Percentiles rank a stretch among this genome's conserved stretches.
Conservation (phyloP, 2,888 invertebrate species). For the Macrophya alboannulata region DNA sequence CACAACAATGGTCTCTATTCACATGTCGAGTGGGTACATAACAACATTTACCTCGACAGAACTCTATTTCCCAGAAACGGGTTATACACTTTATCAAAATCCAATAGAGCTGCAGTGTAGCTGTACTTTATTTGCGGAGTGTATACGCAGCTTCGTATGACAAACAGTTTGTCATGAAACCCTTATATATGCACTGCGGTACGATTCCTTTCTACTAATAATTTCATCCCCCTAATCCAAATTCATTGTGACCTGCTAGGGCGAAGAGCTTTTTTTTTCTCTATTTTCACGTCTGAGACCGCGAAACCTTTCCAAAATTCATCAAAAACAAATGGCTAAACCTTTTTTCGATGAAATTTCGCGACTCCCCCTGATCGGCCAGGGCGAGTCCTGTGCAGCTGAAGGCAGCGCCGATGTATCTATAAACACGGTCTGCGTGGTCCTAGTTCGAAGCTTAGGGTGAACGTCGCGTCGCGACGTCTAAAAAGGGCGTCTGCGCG, state of each 20-base stretch:
- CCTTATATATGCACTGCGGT: not conserved
- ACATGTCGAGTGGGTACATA: not conserved
- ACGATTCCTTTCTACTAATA: not conserved
- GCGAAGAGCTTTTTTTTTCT: not conserved
- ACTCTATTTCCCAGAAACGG: conserved; percentile 20
- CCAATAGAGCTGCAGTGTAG: not conserved
- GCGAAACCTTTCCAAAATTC: not conserved
- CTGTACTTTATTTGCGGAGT: not conserved
- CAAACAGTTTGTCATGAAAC: not conserved
- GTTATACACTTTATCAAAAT: conserved; percentile 23
- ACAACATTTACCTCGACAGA: not conserved
- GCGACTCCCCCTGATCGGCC: not conserved
- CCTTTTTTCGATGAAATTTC: not conserved
- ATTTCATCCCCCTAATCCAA: not conserved
- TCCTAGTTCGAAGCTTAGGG: conserved; percentile 29
- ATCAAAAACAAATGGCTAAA: not conserved
- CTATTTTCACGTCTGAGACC: not conserved
- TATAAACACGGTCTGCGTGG: conserved; percentile 29
- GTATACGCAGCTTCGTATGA: not conserved
- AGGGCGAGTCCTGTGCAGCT: conserved; percentile 33
- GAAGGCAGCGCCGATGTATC: conserved; percentile 23
- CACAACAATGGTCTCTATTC: conserved; percentile 14
- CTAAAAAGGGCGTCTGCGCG: conserved; percentile 54
- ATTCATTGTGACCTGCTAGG: not conserved
- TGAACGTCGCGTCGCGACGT: conserved; percentile 39